Percentiles rank a stretch among this genome's conserved stretches.
phyloP scores from a whole-genome alignment of 2,888 invertebrate genomes.

The Isoperla grammatica region DNA sequence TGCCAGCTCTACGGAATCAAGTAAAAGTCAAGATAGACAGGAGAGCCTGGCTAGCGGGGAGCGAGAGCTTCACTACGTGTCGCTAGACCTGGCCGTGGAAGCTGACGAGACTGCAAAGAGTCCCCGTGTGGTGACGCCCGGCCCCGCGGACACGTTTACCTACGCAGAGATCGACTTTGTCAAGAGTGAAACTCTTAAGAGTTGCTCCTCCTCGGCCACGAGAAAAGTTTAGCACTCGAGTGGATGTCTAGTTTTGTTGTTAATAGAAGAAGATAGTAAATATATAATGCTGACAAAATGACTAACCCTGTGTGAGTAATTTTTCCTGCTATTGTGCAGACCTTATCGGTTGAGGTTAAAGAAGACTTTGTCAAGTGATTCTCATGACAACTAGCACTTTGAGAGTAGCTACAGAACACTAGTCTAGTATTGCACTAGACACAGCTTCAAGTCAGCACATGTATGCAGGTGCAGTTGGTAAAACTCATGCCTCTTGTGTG shows the following conservation, averaged over 20 bases:
- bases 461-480: too few relatives aligned
- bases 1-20: constrained; percentile 12
- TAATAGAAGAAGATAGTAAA: too few relatives aligned
- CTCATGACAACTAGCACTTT: too few relatives aligned
- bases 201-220: constrained; percentile 10
- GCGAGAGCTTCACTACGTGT: constrained; percentile 58
- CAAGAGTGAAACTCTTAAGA: constrained; percentile 52
- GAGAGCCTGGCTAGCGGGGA: constrained; percentile 32
- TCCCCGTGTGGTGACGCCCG: constrained; percentile 33
- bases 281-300: too few relatives aligned
- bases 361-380: too few relatives aligned
- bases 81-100: constrained; percentile 51
- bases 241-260: background rate
- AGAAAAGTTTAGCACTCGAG: constrained; percentile 20
- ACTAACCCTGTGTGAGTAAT: too few relatives aligned
- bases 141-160: constrained; percentile 45
- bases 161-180: constrained; percentile 80
- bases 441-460: too few relatives aligned
- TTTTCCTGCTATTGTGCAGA: too few relatives aligned
- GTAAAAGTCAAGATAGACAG: constrained; percentile 11
- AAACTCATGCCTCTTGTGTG: too few relatives aligned
- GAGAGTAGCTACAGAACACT: too few relatives aligned
- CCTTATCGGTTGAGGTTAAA: too few relatives aligned
- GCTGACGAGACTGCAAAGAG: constrained; percentile 35
- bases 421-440: too few relatives aligned